Conservation (phyloP, 2,113 vertebrate species). For the Cynocephalus volans region DNA sequence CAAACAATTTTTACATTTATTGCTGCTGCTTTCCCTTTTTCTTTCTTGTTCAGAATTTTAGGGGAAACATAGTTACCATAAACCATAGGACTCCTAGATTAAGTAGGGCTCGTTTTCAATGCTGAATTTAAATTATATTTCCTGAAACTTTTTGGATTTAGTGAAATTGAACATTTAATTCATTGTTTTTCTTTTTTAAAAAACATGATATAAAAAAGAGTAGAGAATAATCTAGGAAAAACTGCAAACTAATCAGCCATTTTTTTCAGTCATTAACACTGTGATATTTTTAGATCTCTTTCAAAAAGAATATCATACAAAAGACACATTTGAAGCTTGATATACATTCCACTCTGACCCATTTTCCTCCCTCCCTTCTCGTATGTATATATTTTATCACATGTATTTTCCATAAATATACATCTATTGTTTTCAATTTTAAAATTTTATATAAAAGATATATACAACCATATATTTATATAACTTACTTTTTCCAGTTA, state of each 20-base stretch:
- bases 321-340: neutral
- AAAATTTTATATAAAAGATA: neutral
- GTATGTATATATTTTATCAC: neutral
- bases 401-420: neutral
- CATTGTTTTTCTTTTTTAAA: neutral
- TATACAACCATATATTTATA: neutral
- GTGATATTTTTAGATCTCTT: neutral
- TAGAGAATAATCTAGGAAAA: neutral
- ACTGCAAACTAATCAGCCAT: neutral
- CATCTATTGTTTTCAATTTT: neutral
- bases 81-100: neutral
- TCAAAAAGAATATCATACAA: neutral
- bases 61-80: neutral
- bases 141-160: neutral
- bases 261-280: neutral
- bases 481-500: neutral
- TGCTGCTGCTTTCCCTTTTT: neutral
- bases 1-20: neutral
- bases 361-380: neutral
- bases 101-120: neutral
- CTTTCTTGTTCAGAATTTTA: neutral
- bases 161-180: neutral
- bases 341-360: neutral
- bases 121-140: constrained; percentile 13
- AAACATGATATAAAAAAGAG: neutral